Evolutionary conservation across 2,888 invertebrate genomes (phyloP).

Genomic region (Amaurobius ferox): DNA sequence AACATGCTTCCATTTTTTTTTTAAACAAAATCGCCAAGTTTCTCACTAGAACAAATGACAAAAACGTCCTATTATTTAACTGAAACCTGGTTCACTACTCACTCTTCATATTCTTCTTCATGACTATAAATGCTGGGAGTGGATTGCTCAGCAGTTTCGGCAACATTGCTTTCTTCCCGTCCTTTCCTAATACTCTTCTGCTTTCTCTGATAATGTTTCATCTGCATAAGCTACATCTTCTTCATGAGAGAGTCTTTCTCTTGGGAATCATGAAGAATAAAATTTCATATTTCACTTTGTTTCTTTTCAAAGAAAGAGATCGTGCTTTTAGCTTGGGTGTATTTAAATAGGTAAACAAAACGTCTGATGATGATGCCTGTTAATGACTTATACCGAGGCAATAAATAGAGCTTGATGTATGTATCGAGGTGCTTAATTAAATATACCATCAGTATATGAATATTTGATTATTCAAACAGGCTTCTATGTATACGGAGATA

Average conservation of each 20-base stretch:
- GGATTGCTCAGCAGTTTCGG: conserved; percentile 47
- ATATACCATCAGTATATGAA: background rate
- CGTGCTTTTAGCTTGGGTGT: background rate
- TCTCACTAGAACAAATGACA: too few relatives aligned
- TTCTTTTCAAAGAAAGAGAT: background rate
- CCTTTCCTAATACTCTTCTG: background rate
- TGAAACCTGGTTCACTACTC: too few relatives aligned
- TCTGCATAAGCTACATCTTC: background rate
- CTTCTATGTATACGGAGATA: too few relatives aligned
- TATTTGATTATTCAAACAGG: background rate
- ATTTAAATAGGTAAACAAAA: conserved; percentile 36
- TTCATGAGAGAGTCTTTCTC: background rate
- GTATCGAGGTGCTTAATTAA: background rate
- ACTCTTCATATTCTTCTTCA: conserved; percentile 49
- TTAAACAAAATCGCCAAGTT: too few relatives aligned
- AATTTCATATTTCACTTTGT: background rate
- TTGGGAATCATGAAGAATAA: background rate
- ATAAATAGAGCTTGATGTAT: background rate
- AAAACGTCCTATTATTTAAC: too few relatives aligned
- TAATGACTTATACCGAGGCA: conserved; percentile 15
- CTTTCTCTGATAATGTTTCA: background rate
- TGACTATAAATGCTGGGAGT: conserved; percentile 64
- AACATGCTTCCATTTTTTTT: too few relatives aligned
- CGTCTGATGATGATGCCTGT: conserved; percentile 56
- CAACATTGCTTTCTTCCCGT: background rate